These are phyloP conservation scores for Periophthalmodon schlosseri DNA, from an alignment of 2,113 vertebrate species.

Conservation along the genomic window DNA sequence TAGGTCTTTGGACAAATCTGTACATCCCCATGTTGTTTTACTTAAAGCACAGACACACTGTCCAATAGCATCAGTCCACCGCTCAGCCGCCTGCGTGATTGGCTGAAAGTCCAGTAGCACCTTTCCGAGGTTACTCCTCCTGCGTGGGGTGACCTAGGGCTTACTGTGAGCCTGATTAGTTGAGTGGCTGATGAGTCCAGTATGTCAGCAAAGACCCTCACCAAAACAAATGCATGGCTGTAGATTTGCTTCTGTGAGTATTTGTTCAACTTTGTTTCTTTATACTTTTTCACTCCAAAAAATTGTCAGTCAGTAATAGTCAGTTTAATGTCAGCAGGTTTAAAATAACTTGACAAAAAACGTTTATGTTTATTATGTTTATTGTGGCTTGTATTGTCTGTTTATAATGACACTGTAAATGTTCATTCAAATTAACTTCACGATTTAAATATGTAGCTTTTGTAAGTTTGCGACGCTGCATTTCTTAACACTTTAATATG, in stretches of 20 bases:
- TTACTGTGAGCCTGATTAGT: slow-evolving; percentile 82
- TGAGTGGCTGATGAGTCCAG: slow-evolving; percentile 45
- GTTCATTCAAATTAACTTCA: neutral
- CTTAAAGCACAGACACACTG: slow-evolving; percentile 22
- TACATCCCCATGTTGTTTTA: slow-evolving; percentile 11
- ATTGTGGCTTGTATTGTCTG: neutral
- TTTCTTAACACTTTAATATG: neutral
- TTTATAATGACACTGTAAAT: neutral
- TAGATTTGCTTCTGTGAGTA: slow-evolving; percentile 76
- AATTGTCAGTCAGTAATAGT: neutral
- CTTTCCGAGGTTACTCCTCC: slow-evolving; percentile 57
- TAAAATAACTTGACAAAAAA: neutral
- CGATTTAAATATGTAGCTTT: neutral
- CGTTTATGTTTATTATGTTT: neutral
- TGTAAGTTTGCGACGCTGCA: neutral
- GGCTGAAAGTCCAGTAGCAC: slow-evolving; percentile 24
- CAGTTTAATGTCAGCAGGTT: neutral
- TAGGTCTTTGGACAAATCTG: slow-evolving; percentile 18
- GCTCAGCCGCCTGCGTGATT: slow-evolving; percentile 40
- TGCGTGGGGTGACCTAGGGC: slow-evolving; percentile 66
- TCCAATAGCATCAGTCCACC: slow-evolving; percentile 35
- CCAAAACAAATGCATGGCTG: slow-evolving; percentile 71
- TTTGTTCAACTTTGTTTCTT: neutral
- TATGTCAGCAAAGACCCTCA: slow-evolving; percentile 62
- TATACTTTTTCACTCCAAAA: neutral